Conservation (phyloP, 2,113 vertebrate species). For the Ctenomys sociabilis region DNA sequence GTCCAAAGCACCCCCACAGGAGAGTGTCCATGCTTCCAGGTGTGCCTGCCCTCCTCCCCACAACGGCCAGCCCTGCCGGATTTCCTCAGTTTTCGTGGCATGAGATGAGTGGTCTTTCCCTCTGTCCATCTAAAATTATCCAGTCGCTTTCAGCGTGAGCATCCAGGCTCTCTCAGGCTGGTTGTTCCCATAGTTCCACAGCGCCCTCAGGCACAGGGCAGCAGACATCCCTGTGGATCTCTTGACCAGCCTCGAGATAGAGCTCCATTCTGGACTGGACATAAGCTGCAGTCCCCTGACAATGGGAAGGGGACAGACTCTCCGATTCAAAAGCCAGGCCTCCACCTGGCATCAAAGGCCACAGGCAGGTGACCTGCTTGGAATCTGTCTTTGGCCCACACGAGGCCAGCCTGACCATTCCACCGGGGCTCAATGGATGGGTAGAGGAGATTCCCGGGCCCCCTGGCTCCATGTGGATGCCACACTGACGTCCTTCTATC, state of each 20-base stretch:
- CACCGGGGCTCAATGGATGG: not conserved
- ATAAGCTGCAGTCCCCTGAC: fast-evolving
- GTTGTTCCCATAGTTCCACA: fast-evolving
- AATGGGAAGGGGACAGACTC: not conserved
- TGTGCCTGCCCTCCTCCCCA: too few species aligned
- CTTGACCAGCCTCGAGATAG: not conserved
- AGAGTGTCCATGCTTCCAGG: too few species aligned
- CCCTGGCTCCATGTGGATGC: not conserved
- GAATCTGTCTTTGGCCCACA: not conserved
- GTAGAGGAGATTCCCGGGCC: not conserved
- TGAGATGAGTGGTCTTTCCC: not conserved
- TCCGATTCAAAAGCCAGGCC: fast-evolving
- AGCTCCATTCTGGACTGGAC: not conserved
- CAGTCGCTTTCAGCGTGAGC: not conserved
- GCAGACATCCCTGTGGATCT: not conserved
- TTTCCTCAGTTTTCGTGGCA: too few species aligned
- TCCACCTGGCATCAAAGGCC: not conserved
- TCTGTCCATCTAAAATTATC: too few species aligned
- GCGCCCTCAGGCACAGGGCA: fast-evolving
- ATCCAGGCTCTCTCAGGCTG: not conserved
- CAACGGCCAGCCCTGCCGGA: not conserved
- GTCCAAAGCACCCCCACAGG: not conserved
- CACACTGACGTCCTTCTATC: not conserved
- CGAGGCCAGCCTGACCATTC: too few species aligned
- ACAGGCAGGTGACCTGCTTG: not conserved